Evolutionary conservation across 1,140 invertebrate species (phyloP).

Genomic region (Eufriesea mexicana): DNA sequence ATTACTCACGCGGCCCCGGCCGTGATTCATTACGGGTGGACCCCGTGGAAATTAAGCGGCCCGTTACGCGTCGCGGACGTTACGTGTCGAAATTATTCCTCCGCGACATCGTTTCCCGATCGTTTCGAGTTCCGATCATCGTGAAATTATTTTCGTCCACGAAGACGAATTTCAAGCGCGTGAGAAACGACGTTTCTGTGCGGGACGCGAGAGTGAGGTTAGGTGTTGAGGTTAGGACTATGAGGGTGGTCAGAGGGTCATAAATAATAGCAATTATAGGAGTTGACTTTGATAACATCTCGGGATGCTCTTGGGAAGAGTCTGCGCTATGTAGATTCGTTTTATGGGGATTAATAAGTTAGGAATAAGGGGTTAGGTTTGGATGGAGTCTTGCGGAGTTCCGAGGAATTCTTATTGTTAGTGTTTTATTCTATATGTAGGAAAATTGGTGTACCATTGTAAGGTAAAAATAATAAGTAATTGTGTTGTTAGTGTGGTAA

Average conservation of each 20-base stretch:
- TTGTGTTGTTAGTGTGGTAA: too few species aligned
- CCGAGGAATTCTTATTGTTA: neutral
- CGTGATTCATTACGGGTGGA: constrained; percentile 61
- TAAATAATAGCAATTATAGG: constrained; percentile 11
- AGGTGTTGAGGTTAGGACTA: neutral
- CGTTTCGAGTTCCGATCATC: neutral
- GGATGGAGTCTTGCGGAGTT: neutral
- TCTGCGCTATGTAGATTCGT: neutral
- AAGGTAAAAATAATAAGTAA: too few species aligned
- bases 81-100: constrained; percentile 37
- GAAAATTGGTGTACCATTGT: too few species aligned
- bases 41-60: constrained; percentile 57
- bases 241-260: neutral
- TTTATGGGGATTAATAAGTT: neutral
- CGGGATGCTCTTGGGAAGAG: too few species aligned
- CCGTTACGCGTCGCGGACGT: constrained; percentile 39
- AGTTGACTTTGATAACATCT: neutral
- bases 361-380: neutral
- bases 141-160: neutral
- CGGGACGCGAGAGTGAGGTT: neutral
- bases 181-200: too few species aligned
- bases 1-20: constrained; percentile 54
- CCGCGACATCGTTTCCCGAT: neutral
- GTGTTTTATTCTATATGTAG: too few species aligned
- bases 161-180: too few species aligned